Percentiles rank a stretch among this genome's conserved stretches.
Conservation (phyloP, 2,113 vertebrate species). For the Picathartes gymnocephalus region DNA sequence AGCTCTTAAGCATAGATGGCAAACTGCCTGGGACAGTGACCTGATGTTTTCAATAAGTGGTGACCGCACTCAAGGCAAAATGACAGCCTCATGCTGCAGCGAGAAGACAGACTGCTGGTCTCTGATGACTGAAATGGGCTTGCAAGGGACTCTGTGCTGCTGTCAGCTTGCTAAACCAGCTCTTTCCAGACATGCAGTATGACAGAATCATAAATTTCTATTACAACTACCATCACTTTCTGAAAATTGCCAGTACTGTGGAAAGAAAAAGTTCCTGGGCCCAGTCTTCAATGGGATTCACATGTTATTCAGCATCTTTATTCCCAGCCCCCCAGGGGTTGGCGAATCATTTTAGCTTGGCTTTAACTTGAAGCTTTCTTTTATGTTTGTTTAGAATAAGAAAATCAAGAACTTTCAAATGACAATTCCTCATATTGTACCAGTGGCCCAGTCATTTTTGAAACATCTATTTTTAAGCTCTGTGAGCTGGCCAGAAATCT, state of each 20-base stretch:
- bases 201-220: background rate
- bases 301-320: background rate
- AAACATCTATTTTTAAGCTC: background rate
- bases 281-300: background rate
- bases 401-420: background rate
- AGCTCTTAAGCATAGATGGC: background rate
- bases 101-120: background rate
- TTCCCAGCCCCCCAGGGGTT: background rate
- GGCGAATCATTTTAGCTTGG: background rate
- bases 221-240: background rate
- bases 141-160: background rate
- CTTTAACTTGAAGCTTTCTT: background rate
- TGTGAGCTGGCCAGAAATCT: background rate
- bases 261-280: background rate
- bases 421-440: background rate
- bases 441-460: background rate
- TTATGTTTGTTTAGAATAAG: background rate
- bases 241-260: background rate
- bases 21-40: slow-evolving; percentile 29
- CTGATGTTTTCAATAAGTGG: background rate
- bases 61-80: background rate
- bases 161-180: background rate
- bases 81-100: background rate
- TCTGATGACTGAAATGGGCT: background rate
- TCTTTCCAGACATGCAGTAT: background rate